These are phyloP conservation scores for Eumerus sabulonum DNA, from an alignment of 2,888 invertebrate genomes.

Conservation along the genomic window DNA sequence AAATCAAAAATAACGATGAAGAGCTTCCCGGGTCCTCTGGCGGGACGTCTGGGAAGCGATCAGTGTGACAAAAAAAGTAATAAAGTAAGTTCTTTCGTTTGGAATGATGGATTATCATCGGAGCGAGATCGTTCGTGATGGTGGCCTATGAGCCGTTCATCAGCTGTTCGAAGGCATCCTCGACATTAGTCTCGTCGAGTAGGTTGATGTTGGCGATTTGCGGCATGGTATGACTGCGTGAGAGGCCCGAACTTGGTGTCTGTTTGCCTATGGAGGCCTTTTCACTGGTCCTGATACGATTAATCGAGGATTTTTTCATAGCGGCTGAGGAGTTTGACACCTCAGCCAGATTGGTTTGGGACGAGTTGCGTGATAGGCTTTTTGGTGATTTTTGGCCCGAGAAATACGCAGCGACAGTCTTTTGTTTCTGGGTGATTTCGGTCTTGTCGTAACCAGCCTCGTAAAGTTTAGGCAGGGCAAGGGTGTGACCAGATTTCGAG, in stretches of 20 bases:
- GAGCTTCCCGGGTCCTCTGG: constrained; percentile 1
- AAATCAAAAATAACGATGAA: constrained; percentile 15
- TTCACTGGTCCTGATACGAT: constrained; percentile 80
- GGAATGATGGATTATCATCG: too few species aligned
- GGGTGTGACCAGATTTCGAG: constrained; percentile 87
- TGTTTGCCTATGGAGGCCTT: constrained; percentile 79
- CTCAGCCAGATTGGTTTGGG: constrained; percentile 70
- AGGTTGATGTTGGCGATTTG: constrained; percentile 84
- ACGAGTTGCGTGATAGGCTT: constrained; percentile 72
- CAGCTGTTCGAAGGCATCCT: constrained; percentile 92
- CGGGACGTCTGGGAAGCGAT: too few species aligned
- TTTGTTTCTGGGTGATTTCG: constrained; percentile 84
- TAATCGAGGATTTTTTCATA: constrained; percentile 75
- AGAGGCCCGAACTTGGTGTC: constrained; percentile 81
- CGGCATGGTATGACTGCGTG: constrained; percentile 88
- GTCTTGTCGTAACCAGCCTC: constrained; percentile 88
- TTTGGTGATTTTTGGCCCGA: constrained; percentile 80
- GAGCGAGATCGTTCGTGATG: constrained; percentile 2
- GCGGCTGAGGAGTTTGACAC: constrained; percentile 46
- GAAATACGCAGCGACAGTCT: constrained; percentile 87
- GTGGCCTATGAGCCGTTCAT: constrained; percentile 81
- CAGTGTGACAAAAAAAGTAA: constrained; percentile 40
- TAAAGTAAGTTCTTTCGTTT: constrained; percentile 17
- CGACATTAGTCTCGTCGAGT: constrained; percentile 90
- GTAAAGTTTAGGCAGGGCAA: constrained; percentile 88